Evolutionary conservation across 1,140 invertebrate genomes (phyloP), one percentile per base, ranked within the genome.

Genomic region (Drosophila quadrilineata): DNA sequence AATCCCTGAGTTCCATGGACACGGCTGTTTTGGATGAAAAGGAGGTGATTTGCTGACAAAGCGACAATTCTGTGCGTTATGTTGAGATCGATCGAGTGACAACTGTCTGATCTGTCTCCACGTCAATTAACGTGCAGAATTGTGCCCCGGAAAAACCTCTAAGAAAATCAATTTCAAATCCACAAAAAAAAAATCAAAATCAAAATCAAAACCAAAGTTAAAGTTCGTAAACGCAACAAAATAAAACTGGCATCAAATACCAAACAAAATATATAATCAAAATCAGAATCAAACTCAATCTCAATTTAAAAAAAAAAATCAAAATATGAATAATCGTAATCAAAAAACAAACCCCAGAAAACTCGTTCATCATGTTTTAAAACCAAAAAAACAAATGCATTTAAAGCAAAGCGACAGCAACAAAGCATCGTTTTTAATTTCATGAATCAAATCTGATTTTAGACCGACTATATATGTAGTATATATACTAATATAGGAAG

Each of bases 21-120:
- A 95, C 94, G 46, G 94, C 94, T 53, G 94, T 95, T 67, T 93
- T 95, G 84, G 94, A 95, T 72, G 94, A 95, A 72, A 95, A 96
- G 90, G 95, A 96, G 90, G 94, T 96, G 90, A 95, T 96, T 93
- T 96, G 95, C 95, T 96, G 95, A 96, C 95, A 95, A 92, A 95
- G 93, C 93, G 95, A 96, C 92, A 95, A 94, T 94, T 96, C 95
- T 94, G 95, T 96, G 91, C 94, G 95, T 90, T 96, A 96, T 91
- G 94, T 96, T 85, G 95, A 96, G 91, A 93, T 96, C 65, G 95
- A 96, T 90, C 92, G 95, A 63, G 95, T 96, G 71, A 96, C 95
- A 72, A 96, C 95, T 49, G 95, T 96, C 92, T 96, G 95, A 96
- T 87, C 59, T n/a, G n/a, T n/a, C 56, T 65, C 49, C 48, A 76